phyloP scores from a whole-genome alignment of 1,140 invertebrate genomes.

The Philopotamus ludificatus region DNA sequence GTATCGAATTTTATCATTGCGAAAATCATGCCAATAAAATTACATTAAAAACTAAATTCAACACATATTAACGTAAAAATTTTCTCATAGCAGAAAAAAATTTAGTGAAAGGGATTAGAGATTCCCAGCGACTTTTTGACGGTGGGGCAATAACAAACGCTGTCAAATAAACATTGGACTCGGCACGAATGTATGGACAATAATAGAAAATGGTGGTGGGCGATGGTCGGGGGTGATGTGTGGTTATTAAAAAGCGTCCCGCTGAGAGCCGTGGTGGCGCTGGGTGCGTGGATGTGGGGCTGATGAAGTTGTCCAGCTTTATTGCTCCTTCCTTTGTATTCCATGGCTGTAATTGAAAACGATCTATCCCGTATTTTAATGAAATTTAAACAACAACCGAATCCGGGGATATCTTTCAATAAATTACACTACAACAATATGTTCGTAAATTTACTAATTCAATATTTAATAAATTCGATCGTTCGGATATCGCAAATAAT shows the following conservation, averaged over 20 bases:
- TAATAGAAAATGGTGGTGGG: constrained; percentile 16
- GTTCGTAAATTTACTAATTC: too few relatives aligned
- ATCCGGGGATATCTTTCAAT: too few relatives aligned
- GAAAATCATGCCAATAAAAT: too few relatives aligned
- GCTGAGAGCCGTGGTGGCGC: constrained; percentile 24
- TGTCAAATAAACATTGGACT: not conserved
- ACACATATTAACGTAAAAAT: too few relatives aligned
- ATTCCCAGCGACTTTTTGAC: not conserved
- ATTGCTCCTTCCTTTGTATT: constrained; percentile 22
- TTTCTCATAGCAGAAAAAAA: too few relatives aligned
- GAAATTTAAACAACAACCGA: constrained; percentile 4
- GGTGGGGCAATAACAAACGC: not conserved
- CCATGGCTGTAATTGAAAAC: constrained; percentile 28
- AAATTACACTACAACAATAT: too few relatives aligned
- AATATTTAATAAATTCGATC: too few relatives aligned
- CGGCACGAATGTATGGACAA: constrained; percentile 11
- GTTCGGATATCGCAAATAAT: too few relatives aligned
- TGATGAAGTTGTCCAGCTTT: constrained; percentile 17
- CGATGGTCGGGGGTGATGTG: constrained; percentile 21
- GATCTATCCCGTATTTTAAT: constrained; percentile 15
- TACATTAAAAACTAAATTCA: too few relatives aligned
- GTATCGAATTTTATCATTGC: constrained; percentile 13
- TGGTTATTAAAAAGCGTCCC: constrained; percentile 39
- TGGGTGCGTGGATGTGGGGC: not conserved
- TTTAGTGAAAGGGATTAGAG: too few relatives aligned